Evolutionary conservation across 35 echinoderm and acorn worm species (phyloP), one percentile per base, ranked within the genome.

Genomic region (Apostichopus japonicus): DNA sequence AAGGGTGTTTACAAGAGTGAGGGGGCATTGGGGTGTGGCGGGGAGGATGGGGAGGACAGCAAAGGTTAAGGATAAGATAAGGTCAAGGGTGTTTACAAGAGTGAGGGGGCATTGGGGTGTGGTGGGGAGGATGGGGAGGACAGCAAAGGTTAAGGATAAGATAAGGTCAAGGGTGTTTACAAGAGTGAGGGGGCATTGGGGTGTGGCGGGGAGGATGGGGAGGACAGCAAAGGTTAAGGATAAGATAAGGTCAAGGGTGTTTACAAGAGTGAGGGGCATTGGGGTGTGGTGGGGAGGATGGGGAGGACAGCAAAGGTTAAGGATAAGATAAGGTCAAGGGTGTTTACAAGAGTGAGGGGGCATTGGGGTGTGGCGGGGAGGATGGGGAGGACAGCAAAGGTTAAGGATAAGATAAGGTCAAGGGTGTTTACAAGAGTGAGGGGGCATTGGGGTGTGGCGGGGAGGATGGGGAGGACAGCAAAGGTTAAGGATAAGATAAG

Each of bases 221-320:
- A 61, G 7, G 57, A 1, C 13, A 61, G 57, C 57, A 10, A 10
- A 61, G 57, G 8, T 61, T 61, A 61, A 13, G 7, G 57, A 13
- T 59, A 9, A 59, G 2, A 6, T 61, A 7, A 75, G 71, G 17
- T 75, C 6, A 44, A 44, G 3, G 33, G 15, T 75, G 16, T 75
- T 75, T 7, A 19, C 15, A 10, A 10, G 13, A 13, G 57, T 61
- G 8, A 61, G 7, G 7, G 57, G 13, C 57, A 11, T 61, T 61
- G 57, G 57, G 57, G 57, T 8, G 7, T 1, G 11, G 8, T 61
- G 57, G 7, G 8, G 7, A 9, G 6, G 57, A 59, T 7, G 57
- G 57, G 57, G 7, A n/a, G n/a, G 79, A 96, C 93, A 53, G 72
- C 93, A 27, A 96, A 96, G 78, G 78, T 70, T 14, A 96, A 99